Evolutionary conservation across 2,797 vertebrate genomes (phyloP).

Genomic region (Coluber constrictor): DNA sequence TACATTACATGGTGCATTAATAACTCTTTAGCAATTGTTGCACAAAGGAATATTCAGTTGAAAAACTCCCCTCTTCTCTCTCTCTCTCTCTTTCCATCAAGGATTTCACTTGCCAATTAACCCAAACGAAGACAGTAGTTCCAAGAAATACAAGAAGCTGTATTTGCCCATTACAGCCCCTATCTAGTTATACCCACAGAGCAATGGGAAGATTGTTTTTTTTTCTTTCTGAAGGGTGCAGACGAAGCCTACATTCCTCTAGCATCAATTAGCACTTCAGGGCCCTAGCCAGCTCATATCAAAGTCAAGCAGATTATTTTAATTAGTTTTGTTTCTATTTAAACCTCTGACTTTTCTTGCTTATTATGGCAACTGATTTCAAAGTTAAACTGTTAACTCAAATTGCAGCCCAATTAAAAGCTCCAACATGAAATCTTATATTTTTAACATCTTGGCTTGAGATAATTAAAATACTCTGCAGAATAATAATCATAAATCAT

Average conservation of each 20-base stretch:
- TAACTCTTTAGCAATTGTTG: conserved; percentile 6
- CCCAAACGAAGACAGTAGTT: conserved; percentile 20
- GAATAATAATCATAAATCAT: conserved; percentile 17
- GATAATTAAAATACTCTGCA: conserved; percentile 7
- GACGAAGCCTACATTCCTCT: conserved; percentile 13
- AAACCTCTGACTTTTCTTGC: conserved; percentile 27
- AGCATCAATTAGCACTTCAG: conserved; percentile 30
- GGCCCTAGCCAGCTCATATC: conserved; percentile 55
- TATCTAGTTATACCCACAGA: conserved; percentile 7
- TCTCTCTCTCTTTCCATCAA: not conserved
- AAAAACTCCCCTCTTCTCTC: conserved; percentile 2
- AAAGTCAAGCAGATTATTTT: conserved; percentile 44
- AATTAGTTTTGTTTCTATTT: conserved; percentile 48
- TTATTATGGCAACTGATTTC: conserved; percentile 12
- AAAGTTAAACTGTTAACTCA: not conserved
- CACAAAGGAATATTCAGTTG: conserved; percentile 3
- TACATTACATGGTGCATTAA: not conserved
- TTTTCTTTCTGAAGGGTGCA: conserved; percentile 38
- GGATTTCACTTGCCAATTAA: conserved; percentile 1
- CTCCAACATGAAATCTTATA: not conserved
- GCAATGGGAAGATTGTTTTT: conserved; percentile 31
- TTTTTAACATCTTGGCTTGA: conserved; percentile 24
- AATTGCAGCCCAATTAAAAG: conserved; percentile 2
- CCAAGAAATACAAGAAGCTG: not conserved
- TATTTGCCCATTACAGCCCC: not conserved